These are phyloP conservation scores for western clawed frog (Xenopus tropicalis) DNA, from an alignment of 2,113 vertebrate genomes.

Conservation along the genomic window DNA sequence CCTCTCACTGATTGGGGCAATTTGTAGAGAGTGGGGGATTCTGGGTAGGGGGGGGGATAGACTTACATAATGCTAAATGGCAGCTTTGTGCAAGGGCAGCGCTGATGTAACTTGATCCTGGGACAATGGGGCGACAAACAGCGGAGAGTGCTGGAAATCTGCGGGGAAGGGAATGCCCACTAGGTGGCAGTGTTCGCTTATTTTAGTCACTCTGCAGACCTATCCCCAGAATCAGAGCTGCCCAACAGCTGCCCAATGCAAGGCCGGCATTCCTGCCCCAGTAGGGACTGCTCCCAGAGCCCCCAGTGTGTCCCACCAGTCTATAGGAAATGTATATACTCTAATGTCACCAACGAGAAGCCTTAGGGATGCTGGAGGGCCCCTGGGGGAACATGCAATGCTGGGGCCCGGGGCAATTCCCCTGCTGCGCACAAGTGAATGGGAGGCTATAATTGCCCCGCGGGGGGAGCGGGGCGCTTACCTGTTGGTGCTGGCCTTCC, in stretches of 20 bases:
- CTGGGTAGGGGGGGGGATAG: not conserved
- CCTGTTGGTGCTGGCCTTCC: conserved; percentile 79
- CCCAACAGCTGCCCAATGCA: no score
- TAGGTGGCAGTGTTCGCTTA: conserved; percentile 6
- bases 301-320: no score
- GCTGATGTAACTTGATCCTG: conserved; percentile 21
- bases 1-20: conserved; percentile 3
- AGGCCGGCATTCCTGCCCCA: no score
- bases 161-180: not conserved
- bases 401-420: no score
- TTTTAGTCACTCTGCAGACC: not conserved
- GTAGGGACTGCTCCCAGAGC: no score
- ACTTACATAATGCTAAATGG: not conserved
- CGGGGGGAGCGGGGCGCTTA: conserved; percentile 29
- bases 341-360: no score
- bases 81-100: conserved; percentile 6
- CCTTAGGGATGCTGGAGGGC: no score
- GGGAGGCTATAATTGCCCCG: not conserved
- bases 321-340: no score
- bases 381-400: no score
- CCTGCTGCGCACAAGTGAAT: no score
- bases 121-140: conserved; percentile 13
- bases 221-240: no score
- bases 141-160: conserved; percentile 22
- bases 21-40: conserved; percentile 12